Evolutionary conservation across 2,888 invertebrate species (phyloP).

Genomic region (Tethea ocularis): DNA sequence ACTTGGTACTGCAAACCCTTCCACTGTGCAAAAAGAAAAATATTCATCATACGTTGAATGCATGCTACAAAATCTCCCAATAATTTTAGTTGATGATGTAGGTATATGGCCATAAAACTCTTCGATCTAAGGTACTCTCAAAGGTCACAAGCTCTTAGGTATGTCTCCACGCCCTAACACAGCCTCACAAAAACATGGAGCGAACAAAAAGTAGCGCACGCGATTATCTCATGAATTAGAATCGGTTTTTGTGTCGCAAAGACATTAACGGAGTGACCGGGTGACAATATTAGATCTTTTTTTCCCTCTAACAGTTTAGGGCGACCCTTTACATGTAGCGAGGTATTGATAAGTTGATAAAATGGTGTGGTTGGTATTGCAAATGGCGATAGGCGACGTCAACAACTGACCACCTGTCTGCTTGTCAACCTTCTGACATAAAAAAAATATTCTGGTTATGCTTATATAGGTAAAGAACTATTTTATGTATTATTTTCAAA

Average conservation of each 20-base stretch:
- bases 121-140: neutral
- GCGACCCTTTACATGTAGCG: slow-evolving; percentile 12
- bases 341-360: slow-evolving; percentile 10
- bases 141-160: slow-evolving; percentile 6
- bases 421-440: too few relatives aligned
- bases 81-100: neutral
- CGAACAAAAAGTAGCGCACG: slow-evolving; percentile 43
- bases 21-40: too few relatives aligned
- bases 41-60: too few relatives aligned
- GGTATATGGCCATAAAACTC: neutral
- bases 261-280: slow-evolving; percentile 56
- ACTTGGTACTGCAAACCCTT: too few relatives aligned
- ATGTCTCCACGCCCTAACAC: slow-evolving; percentile 43
- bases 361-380: neutral
- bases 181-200: slow-evolving; percentile 40
- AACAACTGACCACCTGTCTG: too few relatives aligned
- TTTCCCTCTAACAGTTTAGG: slow-evolving; percentile 36
- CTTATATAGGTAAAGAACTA: too few relatives aligned
- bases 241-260: slow-evolving; percentile 51
- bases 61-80: too few relatives aligned
- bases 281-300: slow-evolving; percentile 48
- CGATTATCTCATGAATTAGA: slow-evolving; percentile 62
- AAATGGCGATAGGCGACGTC: too few relatives aligned
- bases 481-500: too few relatives aligned
- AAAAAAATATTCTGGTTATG: too few relatives aligned